phyloP scores from a whole-genome alignment of 2,797 vertebrate species.

The Choloepus didactylus region DNA sequence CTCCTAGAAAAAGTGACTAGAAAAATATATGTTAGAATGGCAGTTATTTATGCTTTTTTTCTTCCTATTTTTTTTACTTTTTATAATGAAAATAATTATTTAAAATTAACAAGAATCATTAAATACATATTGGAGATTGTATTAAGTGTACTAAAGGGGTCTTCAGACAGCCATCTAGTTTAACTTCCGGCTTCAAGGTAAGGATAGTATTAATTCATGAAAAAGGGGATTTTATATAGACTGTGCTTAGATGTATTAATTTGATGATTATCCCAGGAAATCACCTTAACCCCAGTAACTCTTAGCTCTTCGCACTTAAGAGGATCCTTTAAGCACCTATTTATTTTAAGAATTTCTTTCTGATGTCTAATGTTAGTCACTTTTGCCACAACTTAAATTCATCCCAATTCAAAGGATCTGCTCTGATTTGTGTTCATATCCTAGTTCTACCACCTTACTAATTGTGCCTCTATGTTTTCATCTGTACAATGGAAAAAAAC shows the following conservation, averaged over 20 bases:
- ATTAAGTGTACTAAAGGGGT: neutral
- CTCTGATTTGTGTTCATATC: neutral
- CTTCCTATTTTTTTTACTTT: slow-evolving; percentile 21
- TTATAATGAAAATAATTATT: slow-evolving; percentile 44
- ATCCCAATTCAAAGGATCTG: neutral
- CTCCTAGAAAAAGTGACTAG: neutral
- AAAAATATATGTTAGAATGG: neutral
- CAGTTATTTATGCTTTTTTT: neutral
- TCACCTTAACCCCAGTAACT: neutral
- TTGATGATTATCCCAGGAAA: slow-evolving; percentile 36
- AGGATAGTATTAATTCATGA: slow-evolving; percentile 50
- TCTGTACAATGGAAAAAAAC: neutral
- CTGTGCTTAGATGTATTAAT: neutral
- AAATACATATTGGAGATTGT: neutral
- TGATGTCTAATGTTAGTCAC: neutral
- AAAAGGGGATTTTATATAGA: slow-evolving; percentile 8
- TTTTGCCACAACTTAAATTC: slow-evolving; percentile 45
- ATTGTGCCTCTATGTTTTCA: neutral
- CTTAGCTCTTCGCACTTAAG: neutral
- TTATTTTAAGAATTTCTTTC: slow-evolving; percentile 35
- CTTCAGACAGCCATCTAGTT: neutral
- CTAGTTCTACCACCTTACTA: neutral
- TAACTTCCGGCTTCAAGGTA: slow-evolving; percentile 33
- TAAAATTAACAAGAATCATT: slow-evolving; percentile 28
- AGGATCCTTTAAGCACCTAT: neutral